Evolutionary conservation across 2,888 invertebrate genomes (phyloP).

Genomic region (Tipula confusa): DNA sequence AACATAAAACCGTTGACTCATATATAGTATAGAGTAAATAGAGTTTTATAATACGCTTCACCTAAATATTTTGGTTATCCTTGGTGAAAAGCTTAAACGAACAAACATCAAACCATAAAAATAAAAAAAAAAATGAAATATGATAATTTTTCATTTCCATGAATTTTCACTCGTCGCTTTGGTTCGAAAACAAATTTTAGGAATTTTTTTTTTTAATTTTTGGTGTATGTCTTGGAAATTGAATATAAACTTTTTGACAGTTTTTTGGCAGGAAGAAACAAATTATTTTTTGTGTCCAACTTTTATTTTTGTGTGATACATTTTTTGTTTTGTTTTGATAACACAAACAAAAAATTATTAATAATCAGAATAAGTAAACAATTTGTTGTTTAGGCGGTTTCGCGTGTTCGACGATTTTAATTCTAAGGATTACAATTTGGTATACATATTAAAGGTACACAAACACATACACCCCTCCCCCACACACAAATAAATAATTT

Average conservation of each 20-base stretch:
- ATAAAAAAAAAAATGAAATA: background rate
- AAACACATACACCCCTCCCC: too few relatives aligned
- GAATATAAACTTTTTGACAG: slow-evolving; percentile 15
- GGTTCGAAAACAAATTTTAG: background rate
- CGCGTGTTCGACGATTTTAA: background rate
- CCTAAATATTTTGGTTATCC: background rate
- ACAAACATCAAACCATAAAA: background rate
- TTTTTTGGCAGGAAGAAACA: slow-evolving; percentile 5
- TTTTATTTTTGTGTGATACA: background rate
- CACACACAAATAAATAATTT: too few relatives aligned
- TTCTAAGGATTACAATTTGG: too few relatives aligned
- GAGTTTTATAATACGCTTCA: too few relatives aligned
- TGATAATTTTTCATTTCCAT: background rate
- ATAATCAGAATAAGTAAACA: background rate
- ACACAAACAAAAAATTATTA: background rate
- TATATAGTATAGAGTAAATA: background rate
- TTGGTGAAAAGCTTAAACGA: background rate
- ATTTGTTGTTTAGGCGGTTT: background rate
- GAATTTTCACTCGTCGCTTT: background rate
- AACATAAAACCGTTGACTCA: background rate
- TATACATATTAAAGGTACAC: too few relatives aligned
- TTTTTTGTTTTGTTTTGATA: background rate
- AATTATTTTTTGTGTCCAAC: background rate
- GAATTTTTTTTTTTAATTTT: background rate
- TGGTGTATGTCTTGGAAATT: background rate